Evolutionary conservation across 2,888 invertebrate genomes (phyloP), one percentile per base, ranked within the genome.

Genomic region (Mesochorus sp.): DNA sequence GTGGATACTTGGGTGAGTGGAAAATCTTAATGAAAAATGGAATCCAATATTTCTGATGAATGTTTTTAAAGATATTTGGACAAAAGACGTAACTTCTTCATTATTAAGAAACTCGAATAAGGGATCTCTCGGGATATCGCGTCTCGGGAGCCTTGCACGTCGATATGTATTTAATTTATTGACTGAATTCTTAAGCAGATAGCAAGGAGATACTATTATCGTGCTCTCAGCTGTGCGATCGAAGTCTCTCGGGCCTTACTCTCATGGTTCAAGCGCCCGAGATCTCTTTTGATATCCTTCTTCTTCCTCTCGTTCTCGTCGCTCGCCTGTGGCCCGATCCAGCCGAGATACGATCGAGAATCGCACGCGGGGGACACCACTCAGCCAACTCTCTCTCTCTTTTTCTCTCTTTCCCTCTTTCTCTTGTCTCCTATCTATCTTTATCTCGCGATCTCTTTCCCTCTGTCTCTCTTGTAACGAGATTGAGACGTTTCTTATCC

Each of bases 81-180:
- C 10, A 57, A n/a, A 57, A 57, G 8, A 39, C n/a, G n/a, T n/a
- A 62, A 49, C 21, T 64, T 24, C 66, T 34, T n/a, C 44, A 55
- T 76, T 64, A 70, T 64, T 26, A 17, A 49, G 49, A 47, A 47
- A 71, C 12, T 71, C 49, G 44, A 44, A 17, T 47, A 17, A 34
- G n/a, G 44, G 31, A 51, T 47, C 47, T 28, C 61, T 28, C n/a
- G 37, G 34, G 37, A 51, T 8, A 59, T 51, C 47, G 57, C 14
- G 28, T 57, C 66, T 39, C 39, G 51, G 67, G 51, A 74, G 47
- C 34, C 57, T 44, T 21, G 17, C n/a, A 55, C 47, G 53, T 55
- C 70, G 44, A 59, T 72, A 73, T 76, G 84, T 83, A 85, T 82
- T 87, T 86, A 86, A 87, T 87, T 86, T 87, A 87, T 87, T 76